These are phyloP conservation scores for Heloderma charlesbogerti DNA, from an alignment of 2,113 vertebrate species.

Conservation along the genomic window DNA sequence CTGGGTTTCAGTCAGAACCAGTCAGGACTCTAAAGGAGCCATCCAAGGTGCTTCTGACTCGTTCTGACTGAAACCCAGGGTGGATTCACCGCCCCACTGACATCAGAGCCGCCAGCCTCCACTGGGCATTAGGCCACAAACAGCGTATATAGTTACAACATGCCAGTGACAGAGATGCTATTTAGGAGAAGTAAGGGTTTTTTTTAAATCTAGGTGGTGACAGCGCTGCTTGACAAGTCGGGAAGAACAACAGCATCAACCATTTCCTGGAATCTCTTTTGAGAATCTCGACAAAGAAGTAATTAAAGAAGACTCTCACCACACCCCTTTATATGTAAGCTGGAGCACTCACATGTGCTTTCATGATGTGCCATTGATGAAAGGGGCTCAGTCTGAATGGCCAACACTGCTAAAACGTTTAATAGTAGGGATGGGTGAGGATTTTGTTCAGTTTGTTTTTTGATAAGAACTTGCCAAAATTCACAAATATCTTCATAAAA, in stretches of 20 bases:
- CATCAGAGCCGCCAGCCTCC: too few relatives aligned
- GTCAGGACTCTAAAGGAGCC: too few relatives aligned
- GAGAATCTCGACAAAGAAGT: conserved; percentile 12
- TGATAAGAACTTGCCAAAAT: too few relatives aligned
- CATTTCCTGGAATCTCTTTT: conserved; percentile 15
- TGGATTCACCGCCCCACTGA: too few relatives aligned
- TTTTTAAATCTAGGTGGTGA: neutral
- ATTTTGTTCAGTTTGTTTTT: too few relatives aligned
- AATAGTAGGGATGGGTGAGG: neutral
- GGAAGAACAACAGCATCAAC: neutral
- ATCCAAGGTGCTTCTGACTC: too few relatives aligned
- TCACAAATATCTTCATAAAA: too few relatives aligned
- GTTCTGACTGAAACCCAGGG: too few relatives aligned
- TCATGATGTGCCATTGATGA: neutral
- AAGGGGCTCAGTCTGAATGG: neutral
- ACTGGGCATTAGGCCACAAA: neutral
- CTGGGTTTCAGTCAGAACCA: too few relatives aligned
- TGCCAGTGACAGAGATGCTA: neutral
- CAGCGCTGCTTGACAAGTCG: neutral
- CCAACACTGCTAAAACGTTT: neutral
- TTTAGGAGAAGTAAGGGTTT: neutral
- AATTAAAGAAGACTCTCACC: conserved; percentile 11
- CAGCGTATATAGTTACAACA: neutral
- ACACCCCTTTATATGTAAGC: neutral
- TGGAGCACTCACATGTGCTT: neutral